A percentile compares a stretch with the other conserved stretches of the same genome.
Conservation (phyloP, 2,113 vertebrate genomes). For the Seriola rivoliana region DNA sequence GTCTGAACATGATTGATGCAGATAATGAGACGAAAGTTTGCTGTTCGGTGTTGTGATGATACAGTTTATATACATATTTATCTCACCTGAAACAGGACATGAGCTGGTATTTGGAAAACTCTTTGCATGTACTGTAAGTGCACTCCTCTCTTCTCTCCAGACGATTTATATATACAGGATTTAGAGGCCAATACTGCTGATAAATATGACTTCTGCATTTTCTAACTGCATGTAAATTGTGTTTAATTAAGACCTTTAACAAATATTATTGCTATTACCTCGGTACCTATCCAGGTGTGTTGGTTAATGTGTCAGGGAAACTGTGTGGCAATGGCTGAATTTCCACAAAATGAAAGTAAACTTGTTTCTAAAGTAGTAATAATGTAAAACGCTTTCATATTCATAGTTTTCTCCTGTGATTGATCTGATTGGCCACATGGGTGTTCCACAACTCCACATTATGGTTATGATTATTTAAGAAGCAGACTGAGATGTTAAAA, state of each 20-base stretch:
- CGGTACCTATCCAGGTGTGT: constrained; percentile 9
- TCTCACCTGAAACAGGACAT: neutral
- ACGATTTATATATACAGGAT: constrained; percentile 15
- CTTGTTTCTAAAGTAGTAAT: neutral
- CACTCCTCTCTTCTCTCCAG: constrained; percentile 7
- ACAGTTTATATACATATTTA: neutral
- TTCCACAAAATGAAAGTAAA: constrained; percentile 27
- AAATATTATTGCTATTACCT: constrained; percentile 31
- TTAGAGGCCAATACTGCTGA: constrained; percentile 20
- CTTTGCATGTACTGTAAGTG: constrained; percentile 19
- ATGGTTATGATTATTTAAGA: neutral
- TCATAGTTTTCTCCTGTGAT: neutral
- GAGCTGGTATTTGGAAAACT: constrained; percentile 4
- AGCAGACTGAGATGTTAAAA: neutral
- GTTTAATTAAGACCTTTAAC: constrained; percentile 15
- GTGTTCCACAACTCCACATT: neutral
- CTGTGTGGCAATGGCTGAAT: constrained; percentile 26
- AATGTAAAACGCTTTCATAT: neutral
- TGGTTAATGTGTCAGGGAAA: constrained; percentile 35
- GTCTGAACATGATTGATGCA: neutral
- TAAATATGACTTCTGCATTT: constrained; percentile 52
- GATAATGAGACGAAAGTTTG: neutral
- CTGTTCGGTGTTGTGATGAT: neutral
- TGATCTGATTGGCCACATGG: neutral
- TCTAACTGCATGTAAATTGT: constrained; percentile 47